Evolutionary conservation across 2,113 vertebrate genomes (phyloP).

Genomic region (Lepus europaeus): DNA sequence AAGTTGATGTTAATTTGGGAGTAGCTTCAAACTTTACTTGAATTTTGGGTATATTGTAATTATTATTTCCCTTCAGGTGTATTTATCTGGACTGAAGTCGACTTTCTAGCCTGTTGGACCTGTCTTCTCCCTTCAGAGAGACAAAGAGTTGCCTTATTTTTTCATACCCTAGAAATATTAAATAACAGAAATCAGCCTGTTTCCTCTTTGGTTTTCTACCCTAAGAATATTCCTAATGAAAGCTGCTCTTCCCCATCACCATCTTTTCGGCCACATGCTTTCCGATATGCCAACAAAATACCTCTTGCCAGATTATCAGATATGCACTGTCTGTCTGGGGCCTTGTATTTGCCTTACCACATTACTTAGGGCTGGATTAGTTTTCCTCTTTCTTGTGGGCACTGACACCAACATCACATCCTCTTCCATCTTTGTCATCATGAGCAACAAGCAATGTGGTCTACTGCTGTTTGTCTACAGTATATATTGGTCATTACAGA

Average conservation of each 20-base stretch:
- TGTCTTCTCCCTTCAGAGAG: background rate
- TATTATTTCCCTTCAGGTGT: background rate
- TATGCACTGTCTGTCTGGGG: background rate
- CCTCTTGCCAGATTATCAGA: background rate
- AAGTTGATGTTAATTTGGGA: constrained; percentile 23
- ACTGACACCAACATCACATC: background rate
- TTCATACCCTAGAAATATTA: background rate
- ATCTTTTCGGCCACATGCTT: accelerated
- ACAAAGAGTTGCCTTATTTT: background rate
- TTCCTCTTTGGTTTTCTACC: background rate
- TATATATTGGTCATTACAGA: background rate
- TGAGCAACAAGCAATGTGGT: accelerated
- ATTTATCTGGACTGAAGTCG: background rate
- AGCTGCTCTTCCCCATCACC: background rate
- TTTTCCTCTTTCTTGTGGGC: background rate
- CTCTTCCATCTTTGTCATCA: background rate
- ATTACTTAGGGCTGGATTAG: background rate
- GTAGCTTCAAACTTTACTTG: constrained; percentile 25
- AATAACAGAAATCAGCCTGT: background rate
- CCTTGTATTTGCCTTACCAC: background rate
- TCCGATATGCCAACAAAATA: background rate
- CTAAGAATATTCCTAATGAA: background rate
- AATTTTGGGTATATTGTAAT: background rate
- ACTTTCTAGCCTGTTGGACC: background rate
- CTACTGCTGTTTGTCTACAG: background rate